Evolutionary conservation across 2,888 invertebrate species (phyloP), one percentile per base, ranked within the genome.

Genomic region (Homarus gammarus): DNA sequence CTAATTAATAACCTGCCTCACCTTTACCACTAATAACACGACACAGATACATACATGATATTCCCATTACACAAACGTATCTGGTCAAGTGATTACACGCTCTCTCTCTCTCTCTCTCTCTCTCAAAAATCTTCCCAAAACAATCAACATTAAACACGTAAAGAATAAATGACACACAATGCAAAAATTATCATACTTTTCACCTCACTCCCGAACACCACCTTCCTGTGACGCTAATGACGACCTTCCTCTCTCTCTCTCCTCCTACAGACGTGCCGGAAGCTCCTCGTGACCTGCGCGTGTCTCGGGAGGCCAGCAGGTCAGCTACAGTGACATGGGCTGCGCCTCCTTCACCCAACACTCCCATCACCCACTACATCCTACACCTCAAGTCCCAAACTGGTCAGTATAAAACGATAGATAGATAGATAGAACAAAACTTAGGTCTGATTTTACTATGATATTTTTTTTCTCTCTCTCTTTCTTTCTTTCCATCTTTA

Each of bases 321-420:
- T 96, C 96, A 18, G 96, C 96, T 22, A 96, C 96, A 93, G 94
- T 97, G n/a, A 96, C 96, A 93, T 97, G 97, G 97, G 96, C 96
- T 92, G 96, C 96, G 92, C 95, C 95, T 93, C 95, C 95, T 78
- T 93, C 92, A 27, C 95, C 95, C 87, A 96, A 96, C 92, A 95
- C 96, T 5, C 96, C 96, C 93, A 92, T 92, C 61, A 84, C 86
- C 79, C 96, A 96, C 93, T 96, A 96, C 92, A 95, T 95, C 92
- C 95, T 96, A 8, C 96, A 96, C 93, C 96, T 95, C 93, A 95
- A 95, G 92, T 96, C 95, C 94, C 95, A 94, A 85, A 95, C 95
- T 93, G 95, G 95, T 96, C 95, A 95, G 92, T 6, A 27, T n/a
- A n/a, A n/a, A n/a, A n/a, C n/a, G n/a, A n/a, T n/a, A n/a, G n/a